These are phyloP conservation scores for Psittacara wagleri DNA, from an alignment of 2,113 vertebrate species.

Conservation along the genomic window DNA sequence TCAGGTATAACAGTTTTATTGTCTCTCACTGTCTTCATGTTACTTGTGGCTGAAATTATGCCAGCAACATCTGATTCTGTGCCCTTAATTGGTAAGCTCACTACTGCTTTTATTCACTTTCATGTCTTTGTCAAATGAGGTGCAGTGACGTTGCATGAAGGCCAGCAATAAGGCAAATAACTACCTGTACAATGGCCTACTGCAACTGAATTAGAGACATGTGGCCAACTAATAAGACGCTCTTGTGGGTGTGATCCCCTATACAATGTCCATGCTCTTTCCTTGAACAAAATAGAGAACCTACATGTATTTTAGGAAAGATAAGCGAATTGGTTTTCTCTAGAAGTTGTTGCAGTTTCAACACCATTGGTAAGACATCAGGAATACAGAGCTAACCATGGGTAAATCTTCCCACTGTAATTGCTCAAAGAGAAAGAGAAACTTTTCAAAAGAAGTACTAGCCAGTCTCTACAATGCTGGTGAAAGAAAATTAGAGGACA, in stretches of 20 bases:
- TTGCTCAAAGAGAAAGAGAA: not conserved
- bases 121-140: not conserved
- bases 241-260: not conserved
- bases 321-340: not conserved
- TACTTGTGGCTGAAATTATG: slow-evolving; percentile 95
- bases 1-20: slow-evolving; percentile 94
- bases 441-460: not conserved
- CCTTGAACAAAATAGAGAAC: not conserved
- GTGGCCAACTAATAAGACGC: not conserved
- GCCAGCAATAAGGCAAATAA: not conserved
- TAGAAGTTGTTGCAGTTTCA: not conserved
- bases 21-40: slow-evolving; percentile 95
- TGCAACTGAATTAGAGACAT: not conserved
- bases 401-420: not conserved
- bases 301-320: not conserved
- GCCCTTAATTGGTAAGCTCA: slow-evolving; percentile 89
- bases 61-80: slow-evolving; percentile 94
- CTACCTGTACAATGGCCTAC: not conserved
- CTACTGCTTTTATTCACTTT: not conserved
- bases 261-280: not conserved
- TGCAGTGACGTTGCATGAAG: not conserved
- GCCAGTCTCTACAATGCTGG: not conserved
- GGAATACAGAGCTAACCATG: not conserved
- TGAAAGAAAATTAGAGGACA: not conserved
- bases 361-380: not conserved